Evolutionary conservation across 1,140 invertebrate species (phyloP), one percentile per base, ranked within the genome.

Genomic region (Drosophila micromelanica): DNA sequence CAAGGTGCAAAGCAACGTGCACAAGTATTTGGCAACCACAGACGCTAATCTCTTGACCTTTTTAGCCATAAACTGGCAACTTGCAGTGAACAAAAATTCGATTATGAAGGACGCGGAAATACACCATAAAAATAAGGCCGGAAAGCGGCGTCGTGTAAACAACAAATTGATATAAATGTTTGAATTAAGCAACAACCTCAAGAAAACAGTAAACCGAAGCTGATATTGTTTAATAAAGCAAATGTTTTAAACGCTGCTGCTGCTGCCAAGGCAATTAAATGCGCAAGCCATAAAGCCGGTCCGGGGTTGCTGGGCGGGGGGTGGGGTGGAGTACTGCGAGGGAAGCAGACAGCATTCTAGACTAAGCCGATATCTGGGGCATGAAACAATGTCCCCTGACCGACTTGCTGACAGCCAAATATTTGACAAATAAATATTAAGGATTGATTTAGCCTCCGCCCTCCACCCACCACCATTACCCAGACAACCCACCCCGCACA

Each of bases 361-460:
- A 72, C 69, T 77, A 35, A 75, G 59, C 67, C 74, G 86, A 85
- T 85, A 80, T 74, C 73, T 69, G 78, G 69, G 51, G 37, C 49
- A 71, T 76, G 64, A 78, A 84, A 79, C 80, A 75, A 72, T 69
- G 67, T 70, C 30, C 38, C 46, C 49, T 55, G 74, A 49, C 72
- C 51, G 63, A 64, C 57, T 51, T 67, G 52, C 43, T 57, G 71
- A 73, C 78, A 73, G 42, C 57, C 76, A 89, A 89, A 87, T 87
- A 87, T 87, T 87, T 87, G 57, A 48, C 67, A 82, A 87, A 78
- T 82, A 78, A 87, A 86, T 82, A 87, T 78, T 72, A 73, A 65
- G 65, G 59, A 52, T 65, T 64, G 12, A 35, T 43, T 20, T 12
- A 20, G 20, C 38, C 5, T 1, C 59, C 5, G 40, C 6, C 9